Percentiles rank a stretch among this genome's conserved stretches.
phyloP scores from a whole-genome alignment of 2,113 vertebrate species.

The Sarotherodon lohbergeri region DNA sequence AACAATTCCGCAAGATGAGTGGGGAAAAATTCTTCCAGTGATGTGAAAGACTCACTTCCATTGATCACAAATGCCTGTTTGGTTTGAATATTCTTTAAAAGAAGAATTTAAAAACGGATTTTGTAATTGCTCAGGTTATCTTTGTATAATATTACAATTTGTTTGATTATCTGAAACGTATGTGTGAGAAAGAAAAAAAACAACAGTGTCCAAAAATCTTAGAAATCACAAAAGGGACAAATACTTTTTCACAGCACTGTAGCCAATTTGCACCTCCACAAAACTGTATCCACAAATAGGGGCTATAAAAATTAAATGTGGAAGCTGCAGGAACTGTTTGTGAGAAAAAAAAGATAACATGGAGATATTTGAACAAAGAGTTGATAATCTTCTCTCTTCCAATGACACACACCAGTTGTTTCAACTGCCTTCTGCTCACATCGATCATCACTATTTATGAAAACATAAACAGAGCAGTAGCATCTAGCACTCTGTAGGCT shows the following conservation, averaged over 20 bases:
- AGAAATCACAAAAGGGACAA: neutral
- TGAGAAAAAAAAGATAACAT: neutral
- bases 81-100: neutral
- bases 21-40: neutral
- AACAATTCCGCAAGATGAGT: neutral
- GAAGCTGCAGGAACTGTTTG: neutral
- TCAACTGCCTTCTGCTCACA: neutral
- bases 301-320: neutral
- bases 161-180: neutral
- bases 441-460: neutral
- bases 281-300: neutral
- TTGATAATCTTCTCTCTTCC: neutral
- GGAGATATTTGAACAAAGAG: neutral
- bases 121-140: neutral
- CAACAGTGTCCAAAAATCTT: neutral
- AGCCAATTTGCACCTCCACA: neutral
- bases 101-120: accelerated
- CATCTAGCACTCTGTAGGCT: neutral
- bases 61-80: neutral
- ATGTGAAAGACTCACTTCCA: neutral
- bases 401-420: neutral
- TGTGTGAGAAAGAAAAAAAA: neutral
- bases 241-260: neutral
- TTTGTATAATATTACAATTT: neutral
- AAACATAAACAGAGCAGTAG: neutral